Percentiles rank a stretch among this genome's conserved stretches.
phyloP scores from a whole-genome alignment of 2,888 invertebrate species.

The Papilio demoleus region DNA sequence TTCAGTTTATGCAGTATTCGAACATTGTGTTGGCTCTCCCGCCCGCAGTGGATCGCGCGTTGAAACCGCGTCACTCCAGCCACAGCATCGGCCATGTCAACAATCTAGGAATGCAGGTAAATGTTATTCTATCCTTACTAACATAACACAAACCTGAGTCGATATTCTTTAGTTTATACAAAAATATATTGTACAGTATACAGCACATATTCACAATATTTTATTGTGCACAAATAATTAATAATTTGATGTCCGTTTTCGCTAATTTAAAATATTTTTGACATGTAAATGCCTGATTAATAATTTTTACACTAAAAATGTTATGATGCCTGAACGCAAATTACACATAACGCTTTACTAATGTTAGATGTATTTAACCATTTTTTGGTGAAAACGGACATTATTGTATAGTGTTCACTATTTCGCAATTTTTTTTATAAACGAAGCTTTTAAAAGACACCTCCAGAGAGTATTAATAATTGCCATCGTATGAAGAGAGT shows the following conservation, averaged over 20 bases:
- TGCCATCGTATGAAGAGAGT: too few species aligned
- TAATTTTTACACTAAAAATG: neutral
- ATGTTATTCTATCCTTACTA: neutral
- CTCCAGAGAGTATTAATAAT: neutral
- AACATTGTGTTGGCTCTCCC: constrained; percentile 79
- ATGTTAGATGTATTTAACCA: neutral
- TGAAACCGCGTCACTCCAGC: constrained; percentile 88
- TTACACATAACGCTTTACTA: constrained; percentile 3
- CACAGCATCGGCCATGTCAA: constrained; percentile 61
- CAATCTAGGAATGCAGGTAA: constrained; percentile 57
- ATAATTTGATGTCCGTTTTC: neutral
- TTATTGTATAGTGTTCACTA: neutral
- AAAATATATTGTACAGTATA: neutral
- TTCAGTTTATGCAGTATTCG: constrained; percentile 74
- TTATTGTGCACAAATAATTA: neutral
- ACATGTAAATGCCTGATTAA: neutral
- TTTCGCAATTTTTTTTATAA: neutral
- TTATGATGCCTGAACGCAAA: neutral
- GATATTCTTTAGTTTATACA: too few species aligned
- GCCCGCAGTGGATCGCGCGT: constrained; percentile 90
- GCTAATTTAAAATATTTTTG: neutral
- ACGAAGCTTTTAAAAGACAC: neutral
- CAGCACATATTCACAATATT: neutral
- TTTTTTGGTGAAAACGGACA: constrained; percentile 13
- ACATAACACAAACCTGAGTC: too few species aligned